Base-by-base conservation (phyloP, 2,797 vertebrate species). In the Vespertilio murinus region DNA sequence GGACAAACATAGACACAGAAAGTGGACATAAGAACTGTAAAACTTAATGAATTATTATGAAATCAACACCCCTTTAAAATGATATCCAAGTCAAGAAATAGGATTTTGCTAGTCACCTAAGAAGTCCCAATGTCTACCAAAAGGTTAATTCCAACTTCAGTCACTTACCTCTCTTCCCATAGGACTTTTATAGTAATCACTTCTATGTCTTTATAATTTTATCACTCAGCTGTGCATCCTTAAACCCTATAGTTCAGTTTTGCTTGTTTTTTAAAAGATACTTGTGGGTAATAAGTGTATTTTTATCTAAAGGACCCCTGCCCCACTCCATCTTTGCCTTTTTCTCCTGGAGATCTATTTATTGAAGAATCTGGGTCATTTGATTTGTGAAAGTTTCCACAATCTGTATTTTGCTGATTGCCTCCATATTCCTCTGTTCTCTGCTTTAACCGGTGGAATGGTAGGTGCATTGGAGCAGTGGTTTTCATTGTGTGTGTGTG, bases 71-170 rank as follows among this genome's bases (percentile, higher is more conserved):
- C 18, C 88, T 94, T 94, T 94, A 22, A 94, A 91, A 94, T 94
- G 79, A 65, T 7, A 79, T 70, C 40, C n/a, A 94, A 75, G 49
- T 94, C 75, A 95, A 93, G 71, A 96, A 94, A 74, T 78, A 91
- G 83, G 93, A 91, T 91, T 65, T 84, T 75, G 20, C 87, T 30
- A 70, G 80, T 65, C n/a, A 65, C 30, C 45, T 86, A 93, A 71
- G 79, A 90, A 94, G 42, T 18, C 38, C 42, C 33, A 67, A 91
- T 77, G 40, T 54, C 35, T 33, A 71, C 54, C 80, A 78, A 83
- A 42, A 93, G 25, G 91, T 42, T 38, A 49, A 52, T 84, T 25
- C 54, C 18, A 69, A 75, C 40, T 30, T 88, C 82, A 95, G n/a
- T 45, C 49, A 73, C 22, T 5, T 77, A 28, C 45, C 23, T 88